A percentile compares a stretch with the other conserved stretches of the same genome.
These are phyloP conservation scores for Melanostigma gelatinosum DNA, from an alignment of 2,113 vertebrate species.

Conservation along the genomic window DNA sequence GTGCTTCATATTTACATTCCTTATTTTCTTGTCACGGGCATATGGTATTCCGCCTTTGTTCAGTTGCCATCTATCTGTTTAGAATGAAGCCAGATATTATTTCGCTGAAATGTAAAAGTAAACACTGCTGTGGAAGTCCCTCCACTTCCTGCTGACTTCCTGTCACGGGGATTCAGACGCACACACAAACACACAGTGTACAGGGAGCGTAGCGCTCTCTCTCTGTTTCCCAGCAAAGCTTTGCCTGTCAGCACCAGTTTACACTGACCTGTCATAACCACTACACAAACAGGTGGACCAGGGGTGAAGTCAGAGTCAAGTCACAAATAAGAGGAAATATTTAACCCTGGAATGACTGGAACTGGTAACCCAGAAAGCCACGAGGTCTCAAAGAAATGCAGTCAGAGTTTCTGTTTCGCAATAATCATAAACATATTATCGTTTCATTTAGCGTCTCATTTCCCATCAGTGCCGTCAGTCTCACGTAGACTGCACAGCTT, in stretches of 20 bases:
- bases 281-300: conserved; percentile 72
- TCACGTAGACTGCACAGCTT: conserved; percentile 60
- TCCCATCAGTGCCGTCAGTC: conserved; percentile 38
- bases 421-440: conserved; percentile 30
- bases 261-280: conserved; percentile 76
- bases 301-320: conserved; percentile 66
- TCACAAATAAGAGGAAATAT: conserved; percentile 47
- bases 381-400: conserved; percentile 12
- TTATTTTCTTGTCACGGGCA: conserved; percentile 47
- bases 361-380: conserved; percentile 17
- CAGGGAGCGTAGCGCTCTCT: conserved; percentile 40
- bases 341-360: conserved; percentile 45
- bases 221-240: conserved; percentile 74
- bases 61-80: conserved; percentile 65
- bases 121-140: conserved; percentile 82
- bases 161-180: conserved; percentile 66
- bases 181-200: conserved; percentile 24
- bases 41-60: conserved; percentile 49
- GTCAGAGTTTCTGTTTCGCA: conserved; percentile 21
- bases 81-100: conserved; percentile 71
- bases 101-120: conserved; percentile 77
- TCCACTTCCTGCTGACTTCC: conserved; percentile 82
- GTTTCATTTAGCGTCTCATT: conserved; percentile 56
- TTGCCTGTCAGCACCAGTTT: conserved; percentile 69
- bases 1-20: conserved; percentile 57